Percentiles rank a stretch among this genome's conserved stretches.
phyloP scores from a whole-genome alignment of 2,888 invertebrate genomes.

The Stegana nigrithorax region DNA sequence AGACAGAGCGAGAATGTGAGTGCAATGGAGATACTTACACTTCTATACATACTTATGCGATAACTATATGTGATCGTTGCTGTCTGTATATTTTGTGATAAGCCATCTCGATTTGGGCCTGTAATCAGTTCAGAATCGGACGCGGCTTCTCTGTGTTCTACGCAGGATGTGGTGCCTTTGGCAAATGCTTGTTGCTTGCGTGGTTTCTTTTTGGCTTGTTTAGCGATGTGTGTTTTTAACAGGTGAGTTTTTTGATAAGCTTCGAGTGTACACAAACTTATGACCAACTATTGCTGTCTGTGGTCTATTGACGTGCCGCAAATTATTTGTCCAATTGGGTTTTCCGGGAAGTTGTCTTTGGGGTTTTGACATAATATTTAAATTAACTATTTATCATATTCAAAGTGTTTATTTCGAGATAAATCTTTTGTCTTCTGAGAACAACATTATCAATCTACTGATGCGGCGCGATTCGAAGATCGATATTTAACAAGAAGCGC shows the following conservation, averaged over 20 bases:
- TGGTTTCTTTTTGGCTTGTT: background rate
- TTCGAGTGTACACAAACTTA: background rate
- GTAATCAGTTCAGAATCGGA: background rate
- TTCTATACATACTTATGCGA: background rate
- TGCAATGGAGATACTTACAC: no score
- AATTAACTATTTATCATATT: no score
- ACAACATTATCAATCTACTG: no score
- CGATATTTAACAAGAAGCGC: no score
- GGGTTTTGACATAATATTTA: no score
- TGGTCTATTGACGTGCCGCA: background rate
- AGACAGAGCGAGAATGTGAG: no score
- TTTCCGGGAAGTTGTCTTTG: slow-evolving; percentile 5
- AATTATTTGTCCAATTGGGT: background rate
- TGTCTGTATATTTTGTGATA: background rate
- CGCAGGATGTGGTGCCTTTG: no score
- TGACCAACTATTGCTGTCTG: background rate
- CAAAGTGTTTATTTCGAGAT: no score
- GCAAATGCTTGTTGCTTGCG: no score
- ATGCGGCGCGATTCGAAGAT: no score
- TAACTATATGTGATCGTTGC: no score
- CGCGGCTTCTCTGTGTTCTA: background rate
- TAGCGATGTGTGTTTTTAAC: background rate
- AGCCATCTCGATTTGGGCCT: background rate
- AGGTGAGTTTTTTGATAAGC: slow-evolving; percentile 10
- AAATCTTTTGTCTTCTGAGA: no score